A percentile compares a stretch with the other conserved stretches of the same genome.
phyloP scores from a whole-genome alignment of 2,797 vertebrate species.

The Muraenolepis orangiensis region DNA sequence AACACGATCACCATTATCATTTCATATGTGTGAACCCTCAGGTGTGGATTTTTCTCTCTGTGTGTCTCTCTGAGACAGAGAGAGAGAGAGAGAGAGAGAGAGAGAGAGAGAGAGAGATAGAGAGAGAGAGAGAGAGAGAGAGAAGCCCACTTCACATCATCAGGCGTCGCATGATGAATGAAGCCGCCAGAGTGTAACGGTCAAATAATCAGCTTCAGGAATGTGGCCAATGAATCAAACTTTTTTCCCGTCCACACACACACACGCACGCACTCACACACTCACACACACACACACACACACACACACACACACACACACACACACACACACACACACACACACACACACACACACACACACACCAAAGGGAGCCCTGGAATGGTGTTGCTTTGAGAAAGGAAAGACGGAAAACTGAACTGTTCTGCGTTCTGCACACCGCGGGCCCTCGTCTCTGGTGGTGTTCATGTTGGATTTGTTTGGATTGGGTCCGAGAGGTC shows the following conservation, averaged over 20 bases:
- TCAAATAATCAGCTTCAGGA: slow-evolving; percentile 48
- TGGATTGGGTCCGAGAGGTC: neutral
- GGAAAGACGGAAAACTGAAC: slow-evolving; percentile 31
- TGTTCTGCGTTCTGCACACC: slow-evolving; percentile 48
- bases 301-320: too few species aligned
- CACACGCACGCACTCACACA: too few species aligned
- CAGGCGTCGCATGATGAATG: slow-evolving; percentile 37
- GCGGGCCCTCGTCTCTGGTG: slow-evolving; percentile 1
- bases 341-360: too few species aligned
- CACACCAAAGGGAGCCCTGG: slow-evolving; percentile 8
- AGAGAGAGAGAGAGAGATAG: slow-evolving; percentile 14
- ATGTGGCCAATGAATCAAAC: slow-evolving; percentile 39
- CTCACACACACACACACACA: too few species aligned
- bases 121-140: slow-evolving; percentile 15
- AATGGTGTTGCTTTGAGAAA: slow-evolving; percentile 35
- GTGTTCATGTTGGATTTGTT: neutral
- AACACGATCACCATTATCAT: neutral
- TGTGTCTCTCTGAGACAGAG: slow-evolving; percentile 7
- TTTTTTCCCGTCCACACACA: neutral
- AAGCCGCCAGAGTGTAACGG: slow-evolving; percentile 24
- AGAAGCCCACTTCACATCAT: slow-evolving; percentile 20
- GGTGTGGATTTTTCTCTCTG: slow-evolving; percentile 21
- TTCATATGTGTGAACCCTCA: slow-evolving; percentile 22
- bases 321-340: too few species aligned
- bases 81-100: slow-evolving; percentile 11